Percentiles rank a stretch among this genome's conserved stretches.
These are phyloP conservation scores for Todus mexicanus DNA, from an alignment of 2,797 vertebrate genomes.

Conservation along the genomic window DNA sequence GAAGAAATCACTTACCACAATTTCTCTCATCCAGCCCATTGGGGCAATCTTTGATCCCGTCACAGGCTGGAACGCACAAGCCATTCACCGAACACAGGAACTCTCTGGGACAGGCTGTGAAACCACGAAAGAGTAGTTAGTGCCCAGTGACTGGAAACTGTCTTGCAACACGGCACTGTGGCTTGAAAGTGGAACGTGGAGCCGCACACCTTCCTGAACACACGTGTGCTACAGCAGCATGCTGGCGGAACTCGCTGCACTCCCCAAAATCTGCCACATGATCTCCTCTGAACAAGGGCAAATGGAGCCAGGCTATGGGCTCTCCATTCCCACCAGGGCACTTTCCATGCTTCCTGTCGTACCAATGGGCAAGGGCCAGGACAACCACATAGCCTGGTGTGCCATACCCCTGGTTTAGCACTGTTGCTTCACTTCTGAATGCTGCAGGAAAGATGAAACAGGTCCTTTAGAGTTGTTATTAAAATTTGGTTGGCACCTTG, in stretches of 20 bases:
- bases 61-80: constrained; percentile 88
- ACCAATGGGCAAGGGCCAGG: neutral
- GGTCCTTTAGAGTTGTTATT: neutral
- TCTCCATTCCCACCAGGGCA: neutral
- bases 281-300: neutral
- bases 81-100: constrained; percentile 87
- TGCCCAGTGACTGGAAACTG: neutral
- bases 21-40: constrained; percentile 91
- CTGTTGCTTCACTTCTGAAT: neutral
- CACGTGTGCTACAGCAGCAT: neutral
- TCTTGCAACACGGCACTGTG: neutral
- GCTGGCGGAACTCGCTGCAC: neutral
- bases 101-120: constrained; percentile 86
- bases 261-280: neutral
- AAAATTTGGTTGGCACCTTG: neutral
- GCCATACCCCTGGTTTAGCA: rapidly evolving
- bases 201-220: neutral
- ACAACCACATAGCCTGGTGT: neutral
- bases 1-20: constrained; percentile 79
- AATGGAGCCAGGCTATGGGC: neutral
- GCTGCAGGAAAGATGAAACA: neutral
- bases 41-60: constrained; percentile 90
- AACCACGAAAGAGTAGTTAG: constrained; percentile 1
- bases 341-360: neutral
- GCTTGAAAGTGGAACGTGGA: neutral